Base-by-base conservation (phyloP, 2,888 invertebrate genomes). In the Oxyscelio sp. region DNA sequence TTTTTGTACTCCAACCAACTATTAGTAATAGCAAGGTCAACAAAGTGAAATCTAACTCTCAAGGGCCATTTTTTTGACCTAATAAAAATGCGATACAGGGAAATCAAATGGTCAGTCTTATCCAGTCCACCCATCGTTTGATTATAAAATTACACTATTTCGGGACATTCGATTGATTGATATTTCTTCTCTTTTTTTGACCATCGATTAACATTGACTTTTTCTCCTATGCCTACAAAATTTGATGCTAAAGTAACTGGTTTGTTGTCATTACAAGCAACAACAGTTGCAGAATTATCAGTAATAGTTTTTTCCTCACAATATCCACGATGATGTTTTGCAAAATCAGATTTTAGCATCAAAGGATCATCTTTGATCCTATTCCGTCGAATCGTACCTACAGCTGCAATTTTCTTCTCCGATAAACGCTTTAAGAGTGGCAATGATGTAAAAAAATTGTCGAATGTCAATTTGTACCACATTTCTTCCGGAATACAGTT, bases 211-310 rank as follows among this genome's bases (percentile, higher is more conserved):
- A 45, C 45, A 65, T 6, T 31, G 27, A 4, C 3, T 65, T 45
- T 65, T 48, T 65, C 34, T 27, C 65, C 31, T 17, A 24, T 27
- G 19, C 45, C 31, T 11, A 48, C 31, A 21, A 48, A 65, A 21
- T 65, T 65, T 2, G 65, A 65, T 8, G 31, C 65, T 13, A 65
- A 45, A 21, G 27, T 45, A 21, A 65, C 31, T 6, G 27, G 15
- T 45, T 65, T 65, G 21, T 65, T 65, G 21, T 65, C 65, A 65
- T 45, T 45, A 48, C 65, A 65, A n/a, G 45, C 2, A n/a, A 65
- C 27, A 65, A 65, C 9, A 6, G 45, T 27, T 5, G 45, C 19
- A 13, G 48, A 4, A 31, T 65, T 48, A 65, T 65, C 19, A 11
- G 48, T 6, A 9, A 27, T 50, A 9, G 15, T 6, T 21, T 8